Base-by-base conservation (phyloP, 2,113 vertebrate species). In the Tupaia tana region DNA sequence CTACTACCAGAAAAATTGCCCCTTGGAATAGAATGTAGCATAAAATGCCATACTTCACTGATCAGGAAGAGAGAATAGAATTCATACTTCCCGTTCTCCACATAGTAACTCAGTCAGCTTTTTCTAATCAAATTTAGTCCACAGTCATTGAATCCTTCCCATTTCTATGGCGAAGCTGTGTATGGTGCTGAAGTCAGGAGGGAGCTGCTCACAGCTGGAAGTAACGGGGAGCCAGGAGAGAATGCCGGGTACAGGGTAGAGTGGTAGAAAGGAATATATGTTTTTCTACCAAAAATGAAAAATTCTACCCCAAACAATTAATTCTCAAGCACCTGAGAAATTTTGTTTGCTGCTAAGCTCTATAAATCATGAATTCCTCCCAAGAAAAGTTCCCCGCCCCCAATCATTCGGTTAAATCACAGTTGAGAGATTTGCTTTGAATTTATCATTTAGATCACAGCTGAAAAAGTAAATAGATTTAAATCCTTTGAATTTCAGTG, bases 161-260 rank as follows among this genome's bases (percentile, higher is more conserved):
- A 97, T 97, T 95, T 98, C 96, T 90, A 88, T 80, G 75, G 77
- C 34, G 92, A 97, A 86, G 86, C 89, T 97, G 90, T 77, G 97
- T 97, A 98, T 97, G 91, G 92, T 97, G 78, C 96, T 96, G 96
- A 97, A 96, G 91, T 94, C 91, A 95, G 85, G 92, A 98, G 96
- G 84, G 93, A 96, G 79, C 87, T 93, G 77, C 58, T 97, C 54
- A 71, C 54, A 90, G 86, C 27, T 86, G 61, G 85, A 92, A 98
- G 54, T 94, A 98, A 98, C 91, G 7, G 1, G 78, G 52, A 81
- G 73, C 84, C 86, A 94, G 77, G 7, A 70, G 58, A 90, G 9
- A 52, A 73, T 90, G 64, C 94, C 94, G 84, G 22, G 3, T 3
- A 6, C 43, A 43, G 58, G 90, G 15, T n/a, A 63, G 59, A 31